A percentile compares a stretch with the other conserved stretches of the same genome.
These are phyloP conservation scores for Laticauda laticaudata DNA, from an alignment of 2,113 vertebrate species.

Conservation along the genomic window DNA sequence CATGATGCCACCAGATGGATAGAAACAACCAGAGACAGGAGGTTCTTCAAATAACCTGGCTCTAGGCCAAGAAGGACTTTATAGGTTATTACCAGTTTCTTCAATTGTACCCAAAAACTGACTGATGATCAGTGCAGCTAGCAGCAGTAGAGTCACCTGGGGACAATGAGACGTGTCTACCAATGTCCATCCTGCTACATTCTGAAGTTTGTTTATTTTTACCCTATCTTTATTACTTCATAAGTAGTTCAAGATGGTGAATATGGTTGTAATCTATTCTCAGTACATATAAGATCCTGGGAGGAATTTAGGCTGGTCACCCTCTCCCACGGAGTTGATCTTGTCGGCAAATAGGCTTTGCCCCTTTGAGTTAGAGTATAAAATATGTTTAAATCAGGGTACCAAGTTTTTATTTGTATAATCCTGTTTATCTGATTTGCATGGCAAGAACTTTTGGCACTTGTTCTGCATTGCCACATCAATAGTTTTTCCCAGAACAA, in stretches of 20 bases:
- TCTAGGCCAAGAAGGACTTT: too few species aligned
- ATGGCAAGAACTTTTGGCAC: not conserved
- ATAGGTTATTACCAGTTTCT: too few species aligned
- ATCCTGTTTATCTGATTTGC: not conserved
- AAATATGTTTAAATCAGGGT: not conserved
- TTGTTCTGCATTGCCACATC: not conserved
- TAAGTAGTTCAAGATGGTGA: too few species aligned
- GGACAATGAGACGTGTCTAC: not conserved
- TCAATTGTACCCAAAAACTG: not conserved
- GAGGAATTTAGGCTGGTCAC: not conserved
- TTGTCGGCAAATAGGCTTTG: not conserved
- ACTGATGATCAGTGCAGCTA: not conserved
- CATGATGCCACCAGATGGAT: too few species aligned
- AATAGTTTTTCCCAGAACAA: not conserved
- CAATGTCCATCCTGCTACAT: not conserved
- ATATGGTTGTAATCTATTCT: not conserved
- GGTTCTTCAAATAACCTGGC: too few species aligned
- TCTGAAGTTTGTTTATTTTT: not conserved
- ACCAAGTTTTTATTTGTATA: not conserved
- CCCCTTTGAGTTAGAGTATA: not conserved
- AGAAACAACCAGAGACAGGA: too few species aligned
- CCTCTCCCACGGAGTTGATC: not conserved
- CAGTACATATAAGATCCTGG: not conserved
- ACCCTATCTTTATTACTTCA: too few species aligned
- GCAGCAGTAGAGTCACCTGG: not conserved